phyloP scores from a whole-genome alignment of 2,113 vertebrate species.

The Pelmatolapia mariae region DNA sequence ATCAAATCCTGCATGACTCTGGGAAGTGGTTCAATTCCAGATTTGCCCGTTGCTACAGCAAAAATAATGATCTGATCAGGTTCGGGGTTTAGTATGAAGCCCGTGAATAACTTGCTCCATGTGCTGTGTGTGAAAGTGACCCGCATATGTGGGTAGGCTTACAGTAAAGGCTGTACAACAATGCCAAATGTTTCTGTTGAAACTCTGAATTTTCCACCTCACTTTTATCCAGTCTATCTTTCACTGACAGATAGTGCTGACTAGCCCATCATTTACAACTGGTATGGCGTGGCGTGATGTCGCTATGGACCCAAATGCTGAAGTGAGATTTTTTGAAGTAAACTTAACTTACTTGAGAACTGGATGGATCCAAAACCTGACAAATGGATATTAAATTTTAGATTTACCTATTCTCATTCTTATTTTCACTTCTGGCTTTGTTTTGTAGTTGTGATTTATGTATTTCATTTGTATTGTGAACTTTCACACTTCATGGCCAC shows the following conservation, averaged over 20 bases:
- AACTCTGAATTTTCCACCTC: conserved; percentile 21
- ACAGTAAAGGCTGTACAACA: not conserved
- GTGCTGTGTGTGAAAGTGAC: conserved; percentile 30
- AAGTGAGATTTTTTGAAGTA: not conserved
- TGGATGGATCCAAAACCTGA: not conserved
- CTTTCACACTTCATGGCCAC: not conserved
- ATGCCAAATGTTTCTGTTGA: conserved; percentile 28
- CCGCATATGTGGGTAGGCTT: conserved; percentile 11
- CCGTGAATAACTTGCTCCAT: conserved; percentile 57
- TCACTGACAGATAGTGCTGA: not conserved
- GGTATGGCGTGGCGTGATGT: not conserved
- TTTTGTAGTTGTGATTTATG: not conserved
- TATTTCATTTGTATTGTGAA: not conserved
- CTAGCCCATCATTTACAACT: not conserved
- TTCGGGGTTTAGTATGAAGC: conserved; percentile 34
- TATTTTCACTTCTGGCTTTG: not conserved
- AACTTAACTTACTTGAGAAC: not conserved
- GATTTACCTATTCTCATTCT: not conserved
- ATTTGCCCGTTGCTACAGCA: conserved; percentile 3
- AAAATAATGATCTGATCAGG: conserved; percentile 45
- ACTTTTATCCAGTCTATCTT: not conserved
- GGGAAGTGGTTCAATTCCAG: conserved; percentile 50
- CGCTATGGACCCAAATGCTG: not conserved
- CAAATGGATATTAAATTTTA: not conserved
- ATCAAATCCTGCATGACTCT: conserved; percentile 54